A percentile compares a stretch with the other conserved stretches of the same genome.
Evolutionary conservation across 2,888 invertebrate species (phyloP).

Genomic region (Drosophila demipolita): DNA sequence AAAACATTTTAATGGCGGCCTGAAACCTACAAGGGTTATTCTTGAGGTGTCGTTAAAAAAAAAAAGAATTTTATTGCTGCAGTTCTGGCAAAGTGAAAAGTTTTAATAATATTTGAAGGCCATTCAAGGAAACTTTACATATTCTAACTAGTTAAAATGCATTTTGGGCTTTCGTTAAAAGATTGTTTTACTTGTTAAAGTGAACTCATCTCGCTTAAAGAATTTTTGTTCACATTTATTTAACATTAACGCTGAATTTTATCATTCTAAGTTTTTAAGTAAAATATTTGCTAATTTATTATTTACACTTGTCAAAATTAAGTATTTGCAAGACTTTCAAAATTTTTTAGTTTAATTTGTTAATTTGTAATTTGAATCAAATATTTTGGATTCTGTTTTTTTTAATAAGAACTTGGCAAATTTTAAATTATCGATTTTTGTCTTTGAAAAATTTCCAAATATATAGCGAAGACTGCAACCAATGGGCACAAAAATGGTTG

Average conservation of each 20-base stretch:
- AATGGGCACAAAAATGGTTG: constrained; percentile 1
- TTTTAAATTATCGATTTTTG: background rate
- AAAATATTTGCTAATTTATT: background rate
- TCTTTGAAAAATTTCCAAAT: background rate
- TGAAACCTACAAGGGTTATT: too few species aligned
- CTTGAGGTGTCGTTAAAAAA: background rate
- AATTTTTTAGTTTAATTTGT: background rate
- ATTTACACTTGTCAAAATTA: background rate
- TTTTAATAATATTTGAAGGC: background rate
- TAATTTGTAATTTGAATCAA: background rate
- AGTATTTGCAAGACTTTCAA: background rate
- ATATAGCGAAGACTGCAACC: background rate
- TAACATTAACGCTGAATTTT: background rate
- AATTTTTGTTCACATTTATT: background rate
- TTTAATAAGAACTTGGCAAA: background rate
- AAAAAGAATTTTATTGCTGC: background rate
- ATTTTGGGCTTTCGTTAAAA: background rate
- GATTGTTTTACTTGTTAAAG: background rate
- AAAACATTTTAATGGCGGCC: background rate
- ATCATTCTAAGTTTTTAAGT: background rate
- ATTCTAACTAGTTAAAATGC: background rate
- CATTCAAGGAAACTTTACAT: background rate
- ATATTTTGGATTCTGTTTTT: background rate
- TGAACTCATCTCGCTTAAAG: background rate
- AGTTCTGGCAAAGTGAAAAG: background rate